phyloP scores from a whole-genome alignment of 2,888 invertebrate species.

The Stegana nigrithorax region DNA sequence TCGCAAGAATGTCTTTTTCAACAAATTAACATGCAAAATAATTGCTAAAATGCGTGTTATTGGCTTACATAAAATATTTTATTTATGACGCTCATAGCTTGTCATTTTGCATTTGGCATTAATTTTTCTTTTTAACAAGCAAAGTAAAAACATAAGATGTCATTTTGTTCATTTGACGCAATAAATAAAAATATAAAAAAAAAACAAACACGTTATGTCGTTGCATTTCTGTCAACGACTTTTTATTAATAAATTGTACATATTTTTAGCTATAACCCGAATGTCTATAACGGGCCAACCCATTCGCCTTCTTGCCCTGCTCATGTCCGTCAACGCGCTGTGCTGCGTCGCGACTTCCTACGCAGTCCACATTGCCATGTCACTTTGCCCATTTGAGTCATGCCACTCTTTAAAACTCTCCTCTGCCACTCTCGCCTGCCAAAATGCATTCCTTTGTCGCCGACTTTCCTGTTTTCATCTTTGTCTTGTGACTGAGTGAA shows the following conservation, averaged over 20 bases:
- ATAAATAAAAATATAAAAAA: not conserved
- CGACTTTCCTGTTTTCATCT: constrained; percentile 31
- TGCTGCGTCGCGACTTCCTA: not conserved
- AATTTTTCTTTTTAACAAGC: too few species aligned
- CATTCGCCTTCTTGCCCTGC: not conserved
- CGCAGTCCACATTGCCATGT: not conserved
- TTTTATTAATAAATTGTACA: too few species aligned
- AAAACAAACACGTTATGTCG: not conserved
- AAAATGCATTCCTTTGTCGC: constrained; percentile 13
- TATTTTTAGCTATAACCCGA: too few species aligned
- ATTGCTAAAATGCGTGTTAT: too few species aligned
- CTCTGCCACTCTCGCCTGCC: not conserved
- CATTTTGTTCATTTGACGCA: too few species aligned
- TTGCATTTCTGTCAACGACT: too few species aligned
- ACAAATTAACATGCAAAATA: too few species aligned
- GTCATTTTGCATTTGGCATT: not conserved
- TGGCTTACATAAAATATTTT: too few species aligned
- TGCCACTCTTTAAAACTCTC: not conserved
- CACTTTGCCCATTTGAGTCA: constrained; percentile 17
- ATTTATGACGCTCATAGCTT: not conserved
- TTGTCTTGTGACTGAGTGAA: constrained; percentile 32
- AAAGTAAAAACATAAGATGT: too few species aligned
- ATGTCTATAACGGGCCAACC: too few species aligned
- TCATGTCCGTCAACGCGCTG: constrained; percentile 1
- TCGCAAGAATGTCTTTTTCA: too few species aligned